These are phyloP conservation scores for Catharus ustulatus DNA, from an alignment of 2,797 vertebrate genomes.

Conservation along the genomic window DNA sequence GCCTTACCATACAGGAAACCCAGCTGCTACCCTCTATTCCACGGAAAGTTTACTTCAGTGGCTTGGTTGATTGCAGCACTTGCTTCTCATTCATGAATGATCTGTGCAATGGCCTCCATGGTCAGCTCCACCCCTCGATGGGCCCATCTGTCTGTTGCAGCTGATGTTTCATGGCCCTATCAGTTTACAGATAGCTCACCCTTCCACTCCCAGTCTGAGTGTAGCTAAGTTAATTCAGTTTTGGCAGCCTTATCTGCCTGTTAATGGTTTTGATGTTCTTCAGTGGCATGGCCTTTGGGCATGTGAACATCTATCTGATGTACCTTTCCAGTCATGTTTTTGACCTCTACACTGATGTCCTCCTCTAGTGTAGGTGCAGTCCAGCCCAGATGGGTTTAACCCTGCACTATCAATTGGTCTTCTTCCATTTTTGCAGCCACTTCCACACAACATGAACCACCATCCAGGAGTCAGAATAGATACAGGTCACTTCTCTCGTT, in stretches of 20 bases:
- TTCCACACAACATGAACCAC: neutral
- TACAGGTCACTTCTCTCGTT: neutral
- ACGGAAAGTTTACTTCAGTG: neutral
- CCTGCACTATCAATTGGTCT: neutral
- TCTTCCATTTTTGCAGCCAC: neutral
- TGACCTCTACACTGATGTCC: accelerated
- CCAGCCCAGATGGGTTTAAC: neutral
- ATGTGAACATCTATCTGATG: neutral
- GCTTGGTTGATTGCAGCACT: neutral
- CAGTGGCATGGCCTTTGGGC: neutral
- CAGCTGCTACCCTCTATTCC: neutral
- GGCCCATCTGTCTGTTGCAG: neutral
- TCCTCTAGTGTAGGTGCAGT: neutral
- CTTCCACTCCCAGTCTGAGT: neutral
- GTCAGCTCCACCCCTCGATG: neutral
- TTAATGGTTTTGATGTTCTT: neutral
- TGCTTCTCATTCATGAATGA: neutral
- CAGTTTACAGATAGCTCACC: neutral
- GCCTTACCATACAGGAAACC: neutral
- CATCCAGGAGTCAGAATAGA: neutral
- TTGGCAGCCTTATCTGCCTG: neutral
- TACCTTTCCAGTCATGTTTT: neutral
- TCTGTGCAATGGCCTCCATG: neutral
- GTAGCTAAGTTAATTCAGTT: neutral
- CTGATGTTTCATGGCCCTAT: neutral